These are phyloP conservation scores for Intellagama lesueurii DNA, from an alignment of 2,797 vertebrate genomes.

Conservation along the genomic window DNA sequence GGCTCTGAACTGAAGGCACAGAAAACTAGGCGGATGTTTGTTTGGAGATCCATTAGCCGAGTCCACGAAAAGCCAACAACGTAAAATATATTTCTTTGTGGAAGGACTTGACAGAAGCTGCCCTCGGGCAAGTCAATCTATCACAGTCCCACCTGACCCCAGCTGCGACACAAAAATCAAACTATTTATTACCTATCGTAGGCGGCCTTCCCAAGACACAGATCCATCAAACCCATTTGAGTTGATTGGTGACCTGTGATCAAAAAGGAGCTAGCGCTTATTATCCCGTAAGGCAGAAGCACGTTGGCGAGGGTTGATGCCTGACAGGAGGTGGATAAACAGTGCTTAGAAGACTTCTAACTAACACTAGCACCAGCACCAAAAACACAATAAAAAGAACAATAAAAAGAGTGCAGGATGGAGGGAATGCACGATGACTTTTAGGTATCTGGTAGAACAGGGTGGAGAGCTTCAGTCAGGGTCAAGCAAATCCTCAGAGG, in stretches of 20 bases:
- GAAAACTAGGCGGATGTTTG: too few relatives aligned
- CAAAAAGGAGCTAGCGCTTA: background rate
- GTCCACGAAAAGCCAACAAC: background rate
- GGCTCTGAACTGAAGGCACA: background rate
- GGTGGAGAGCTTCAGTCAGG: background rate
- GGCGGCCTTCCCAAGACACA: rapidly evolving
- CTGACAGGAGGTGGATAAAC: too few relatives aligned
- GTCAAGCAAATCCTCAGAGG: too few relatives aligned
- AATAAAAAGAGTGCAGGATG: background rate
- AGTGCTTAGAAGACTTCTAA: background rate
- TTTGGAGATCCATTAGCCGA: background rate
- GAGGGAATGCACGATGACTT: too few relatives aligned
- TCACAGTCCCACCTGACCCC: background rate
- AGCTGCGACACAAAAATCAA: constrained; percentile 6
- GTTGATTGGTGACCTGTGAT: background rate
- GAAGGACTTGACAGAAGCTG: background rate
- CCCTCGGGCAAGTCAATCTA: background rate
- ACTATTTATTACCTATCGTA: rapidly evolving
- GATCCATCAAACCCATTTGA: background rate
- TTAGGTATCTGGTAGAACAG: too few relatives aligned
- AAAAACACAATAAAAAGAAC: too few relatives aligned
- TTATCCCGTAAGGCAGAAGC: background rate
- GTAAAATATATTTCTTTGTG: background rate
- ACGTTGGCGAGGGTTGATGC: too few relatives aligned
- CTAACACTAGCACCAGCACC: background rate